Base-by-base conservation (phyloP, 2,113 vertebrate genomes). In the Emydura subglobosa region DNA sequence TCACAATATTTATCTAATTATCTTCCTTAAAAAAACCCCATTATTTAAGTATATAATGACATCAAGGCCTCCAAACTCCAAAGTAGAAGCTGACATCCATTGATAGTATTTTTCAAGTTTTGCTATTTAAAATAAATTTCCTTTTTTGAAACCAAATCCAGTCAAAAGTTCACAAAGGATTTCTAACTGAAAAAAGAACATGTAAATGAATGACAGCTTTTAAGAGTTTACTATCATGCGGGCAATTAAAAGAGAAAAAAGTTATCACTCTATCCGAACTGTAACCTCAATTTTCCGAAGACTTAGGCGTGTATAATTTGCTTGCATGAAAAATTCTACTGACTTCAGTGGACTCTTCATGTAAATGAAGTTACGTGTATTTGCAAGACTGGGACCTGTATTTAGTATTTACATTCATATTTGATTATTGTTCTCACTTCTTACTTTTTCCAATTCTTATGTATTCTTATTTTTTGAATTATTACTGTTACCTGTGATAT, bases 321-420 rank as follows among this genome's bases (percentile, higher is more conserved):
- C 34, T 80, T 3, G 84, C 55, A 65, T 3, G 1, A 55, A 79
- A 42, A 11, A 44, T 84, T 79, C 76, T 42, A 2, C 80, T 6
- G 81, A 49, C 82, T 95, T 74, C 90, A 54, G 74, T 42, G 42
- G 90, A 74, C 94, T 94, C 83, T 88, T 94, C 50, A 7, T 92
- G 87, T 90, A 94, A 92, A 0, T 59, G 87, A 94, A 65, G 83
- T 68, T 94, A 55, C 44, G 16, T 93, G 90, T 92, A 68, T 86
- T 79, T 78, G 85, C 2, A 84, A 87, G 83, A 12, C 22, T 14
- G 50, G 79, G 85, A 68, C 61, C 87, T 94, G 0, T 95, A 82
- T 96, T 96, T 97, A 94, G 85, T 79, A 92, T 68, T 79, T 4
- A 17, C 51, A 51, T 76, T 92, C 1, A 6, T 94, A 82, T 92